Evolutionary conservation across 2,113 vertebrate genomes (phyloP), one percentile per base, ranked within the genome.

Genomic region (Platichthys stellatus): DNA sequence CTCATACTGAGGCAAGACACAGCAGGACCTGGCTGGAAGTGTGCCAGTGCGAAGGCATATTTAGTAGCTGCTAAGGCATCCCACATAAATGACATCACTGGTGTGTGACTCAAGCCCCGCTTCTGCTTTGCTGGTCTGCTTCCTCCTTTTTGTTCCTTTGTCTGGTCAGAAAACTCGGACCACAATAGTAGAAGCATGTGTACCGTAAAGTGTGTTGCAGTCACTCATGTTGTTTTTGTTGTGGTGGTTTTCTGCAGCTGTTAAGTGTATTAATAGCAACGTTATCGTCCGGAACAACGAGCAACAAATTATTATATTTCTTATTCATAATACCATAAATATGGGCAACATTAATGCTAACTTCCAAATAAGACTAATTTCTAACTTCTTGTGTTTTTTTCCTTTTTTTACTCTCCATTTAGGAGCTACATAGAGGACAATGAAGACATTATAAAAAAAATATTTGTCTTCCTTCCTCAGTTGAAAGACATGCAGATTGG

Each of bases 41-140:
- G 23, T 24, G 24, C 54, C 17, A 58, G 26, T 21, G 56, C 74
- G 28, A 31, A 4, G 60, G 63, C 61, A 67, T 60, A 63, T 69
- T 77, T 45, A 53, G 61, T 28, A 31, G 58, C 64, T 74, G 79
- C 60, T 80, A 54, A 63, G 72, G 64, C 68, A 72, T 78, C 72
- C 74, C 67, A 11, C 54, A 40, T 35, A 8, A 43, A 76, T 90
- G 86, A 92, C 82, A 72, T 89, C 86, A 87, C 58, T 18, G 28
- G 40, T 61, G 75, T 65, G 79, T 90, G 87, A 86, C 78, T 86
- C 88, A 89, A 74, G 78, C 56, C 1, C 67, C 60, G 69, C 81
- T 82, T 87, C 84, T 84, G 85, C 76, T 85, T 53, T 43, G 63
- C 69, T 66, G 2, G 17, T 75, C 74, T 60, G 70, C 87, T 88